phyloP scores from a whole-genome alignment of 2,113 vertebrate genomes.

The Pandion haliaetus region DNA sequence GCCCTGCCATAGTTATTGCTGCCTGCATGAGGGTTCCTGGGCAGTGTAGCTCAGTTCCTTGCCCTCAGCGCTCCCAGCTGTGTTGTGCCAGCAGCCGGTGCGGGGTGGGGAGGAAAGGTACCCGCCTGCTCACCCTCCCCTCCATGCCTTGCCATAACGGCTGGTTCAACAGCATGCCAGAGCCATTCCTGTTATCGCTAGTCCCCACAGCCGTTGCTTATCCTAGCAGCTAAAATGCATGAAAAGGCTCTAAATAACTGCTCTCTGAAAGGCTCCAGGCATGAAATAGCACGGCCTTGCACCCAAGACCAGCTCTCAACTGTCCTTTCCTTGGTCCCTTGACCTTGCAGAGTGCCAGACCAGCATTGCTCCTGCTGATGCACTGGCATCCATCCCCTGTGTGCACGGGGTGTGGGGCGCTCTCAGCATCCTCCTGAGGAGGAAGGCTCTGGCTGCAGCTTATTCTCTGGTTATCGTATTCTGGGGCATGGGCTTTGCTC shows the following conservation, averaged over 20 bases:
- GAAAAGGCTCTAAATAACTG: background rate
- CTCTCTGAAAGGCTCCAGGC: background rate
- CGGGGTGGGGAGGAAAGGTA: background rate
- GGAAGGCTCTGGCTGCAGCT: background rate
- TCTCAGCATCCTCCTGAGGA: background rate
- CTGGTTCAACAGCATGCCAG: background rate
- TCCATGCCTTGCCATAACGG: accelerated
- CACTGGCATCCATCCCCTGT: background rate
- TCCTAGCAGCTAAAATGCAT: background rate
- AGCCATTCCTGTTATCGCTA: accelerated
- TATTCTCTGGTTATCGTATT: background rate
- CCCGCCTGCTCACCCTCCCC: background rate
- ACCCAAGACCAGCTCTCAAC: background rate
- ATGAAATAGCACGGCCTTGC: background rate
- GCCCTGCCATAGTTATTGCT: background rate
- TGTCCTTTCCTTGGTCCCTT: background rate
- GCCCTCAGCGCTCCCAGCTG: background rate
- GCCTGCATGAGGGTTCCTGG: background rate
- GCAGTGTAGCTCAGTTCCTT: background rate
- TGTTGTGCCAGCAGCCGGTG: background rate
- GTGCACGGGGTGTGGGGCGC: background rate
- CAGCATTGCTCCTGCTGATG: background rate
- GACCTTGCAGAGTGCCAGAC: background rate
- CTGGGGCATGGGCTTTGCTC: background rate
- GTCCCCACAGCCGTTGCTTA: accelerated